Percentiles rank a stretch among this genome's conserved stretches.
Conservation (phyloP, 1,140 invertebrate genomes). For the Drosophila biarmipes region DNA sequence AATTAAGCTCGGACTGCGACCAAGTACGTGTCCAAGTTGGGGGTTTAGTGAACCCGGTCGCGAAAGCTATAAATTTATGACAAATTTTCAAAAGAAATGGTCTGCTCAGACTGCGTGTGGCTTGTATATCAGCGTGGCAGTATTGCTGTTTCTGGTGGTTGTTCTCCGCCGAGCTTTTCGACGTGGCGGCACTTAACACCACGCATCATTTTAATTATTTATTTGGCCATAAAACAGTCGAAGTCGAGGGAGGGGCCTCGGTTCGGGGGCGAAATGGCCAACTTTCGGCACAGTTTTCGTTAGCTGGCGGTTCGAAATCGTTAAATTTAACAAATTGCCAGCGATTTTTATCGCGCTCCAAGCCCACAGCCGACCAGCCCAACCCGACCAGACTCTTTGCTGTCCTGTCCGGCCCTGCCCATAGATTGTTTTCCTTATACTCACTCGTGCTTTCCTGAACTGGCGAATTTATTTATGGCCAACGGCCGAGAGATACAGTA, state of each 20-base stretch:
- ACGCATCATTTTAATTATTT: slow-evolving; percentile 84
- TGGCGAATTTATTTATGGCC: slow-evolving; percentile 74
- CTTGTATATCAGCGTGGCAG: slow-evolving; percentile 39
- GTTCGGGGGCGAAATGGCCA: slow-evolving; percentile 36
- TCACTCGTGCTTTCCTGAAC: slow-evolving; percentile 17
- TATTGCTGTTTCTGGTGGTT: slow-evolving; percentile 5
- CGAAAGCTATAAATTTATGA: slow-evolving; percentile 82
- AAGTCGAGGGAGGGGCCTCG: slow-evolving; percentile 45
- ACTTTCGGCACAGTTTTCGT: slow-evolving; percentile 74
- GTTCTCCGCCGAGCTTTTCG: slow-evolving; percentile 30
- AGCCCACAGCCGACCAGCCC: slow-evolving; percentile 38
- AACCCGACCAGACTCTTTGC: slow-evolving; percentile 14
- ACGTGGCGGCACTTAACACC: slow-evolving; percentile 80
- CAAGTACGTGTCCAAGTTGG: slow-evolving; percentile 48
- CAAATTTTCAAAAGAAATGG: slow-evolving; percentile 80
- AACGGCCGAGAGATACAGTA: slow-evolving; percentile 65
- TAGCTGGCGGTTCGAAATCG: slow-evolving; percentile 62
- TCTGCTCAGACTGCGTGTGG: slow-evolving; percentile 67
- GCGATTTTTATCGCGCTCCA: slow-evolving; percentile 74
- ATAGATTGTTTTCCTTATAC: slow-evolving; percentile 60
- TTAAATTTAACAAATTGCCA: slow-evolving; percentile 83
- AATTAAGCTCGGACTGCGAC: slow-evolving; percentile 63
- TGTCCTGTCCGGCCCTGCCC: slow-evolving; percentile 63
- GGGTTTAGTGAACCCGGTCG: slow-evolving; percentile 72
- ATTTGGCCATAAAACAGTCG: slow-evolving; percentile 78